Evolutionary conservation across 2,888 invertebrate species (phyloP).

Genomic region (Vanessa cardui): DNA sequence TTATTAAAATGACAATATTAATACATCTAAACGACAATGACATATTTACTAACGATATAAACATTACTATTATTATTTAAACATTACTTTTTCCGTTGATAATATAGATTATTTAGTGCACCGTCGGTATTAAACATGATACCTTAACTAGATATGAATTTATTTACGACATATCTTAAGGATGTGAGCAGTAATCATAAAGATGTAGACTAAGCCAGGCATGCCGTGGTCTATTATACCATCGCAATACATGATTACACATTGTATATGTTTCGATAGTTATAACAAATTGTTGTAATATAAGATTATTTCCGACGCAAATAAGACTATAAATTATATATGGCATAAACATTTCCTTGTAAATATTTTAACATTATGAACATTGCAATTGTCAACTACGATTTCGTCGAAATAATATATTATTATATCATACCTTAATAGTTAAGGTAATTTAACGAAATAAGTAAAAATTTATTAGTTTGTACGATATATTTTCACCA

Average conservation of each 20-base stretch:
- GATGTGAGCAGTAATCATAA: constrained; percentile 41
- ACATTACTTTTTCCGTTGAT: constrained; percentile 9
- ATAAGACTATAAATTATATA: background rate
- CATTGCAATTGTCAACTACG: too few relatives aligned
- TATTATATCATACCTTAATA: too few relatives aligned
- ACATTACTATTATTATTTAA: constrained; percentile 1
- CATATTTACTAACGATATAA: background rate
- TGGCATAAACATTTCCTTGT: background rate
- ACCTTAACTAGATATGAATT: constrained; percentile 33
- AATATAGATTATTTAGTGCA: constrained; percentile 27
- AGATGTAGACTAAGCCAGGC: constrained; percentile 33
- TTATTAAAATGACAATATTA: too few relatives aligned
- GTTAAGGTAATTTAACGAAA: too few relatives aligned
- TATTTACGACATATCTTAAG: constrained; percentile 37
- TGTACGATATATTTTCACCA: too few relatives aligned
- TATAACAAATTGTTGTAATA: background rate
- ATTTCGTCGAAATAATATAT: too few relatives aligned
- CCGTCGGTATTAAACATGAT: constrained; percentile 32
- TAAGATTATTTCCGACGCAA: background rate
- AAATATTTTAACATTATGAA: too few relatives aligned
- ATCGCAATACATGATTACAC: constrained; percentile 20
- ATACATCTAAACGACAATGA: too few relatives aligned
- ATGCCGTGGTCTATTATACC: constrained; percentile 33
- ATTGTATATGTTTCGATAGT: background rate
- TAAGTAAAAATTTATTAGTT: too few relatives aligned